Base-by-base conservation (phyloP, 1,140 invertebrate genomes). In the Pogonognathellus flavescens region DNA sequence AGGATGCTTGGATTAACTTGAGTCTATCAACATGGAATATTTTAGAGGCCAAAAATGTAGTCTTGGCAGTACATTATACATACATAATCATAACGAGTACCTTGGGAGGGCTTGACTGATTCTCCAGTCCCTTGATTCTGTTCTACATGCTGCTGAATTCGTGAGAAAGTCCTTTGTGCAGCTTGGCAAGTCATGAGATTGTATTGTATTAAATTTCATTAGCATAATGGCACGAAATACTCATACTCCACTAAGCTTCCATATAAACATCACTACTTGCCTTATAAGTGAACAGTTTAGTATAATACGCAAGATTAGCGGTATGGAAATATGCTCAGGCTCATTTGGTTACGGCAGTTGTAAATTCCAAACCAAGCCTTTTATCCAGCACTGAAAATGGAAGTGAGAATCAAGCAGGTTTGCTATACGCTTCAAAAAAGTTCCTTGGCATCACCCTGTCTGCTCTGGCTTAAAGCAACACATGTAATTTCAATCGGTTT, bases 161-260 rank as follows among this genome's bases (percentile, higher is more conserved):
- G 31, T 41, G 31, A 41, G 31, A 41, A 41, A 41, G 31, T 41
- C 31, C 31, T 41, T 41, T 41, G 31, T 41, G 31, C 31, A 41
- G 31, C 31, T 41, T 41, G 14, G 62, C 20, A 66, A 66, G 62
- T 25, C 20, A 31, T 31, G 22, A 14, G 22, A 66, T 66, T 31
- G 22, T 31, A 66, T 66, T 66, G 62, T 25, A 66, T 66, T 66
- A 66, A 20, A 25, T 66, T 66, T 66, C 62, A 66, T 66, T 66
- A 25, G 11, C 11, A 66, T 31, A 41, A 41, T 41, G 31, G 31
- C 31, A 41, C 31, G 31, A 41, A 41, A 41, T 41, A 41, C 31
- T 41, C 31, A 41, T 41, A 41, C 31, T 41, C 31, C 31, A 6
- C 31, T 41, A 41, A 41, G 31, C 31, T 41, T 41, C 31, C 31